Evolutionary conservation across 2,888 invertebrate species (phyloP).

Genomic region (Pomacea canaliculata): DNA sequence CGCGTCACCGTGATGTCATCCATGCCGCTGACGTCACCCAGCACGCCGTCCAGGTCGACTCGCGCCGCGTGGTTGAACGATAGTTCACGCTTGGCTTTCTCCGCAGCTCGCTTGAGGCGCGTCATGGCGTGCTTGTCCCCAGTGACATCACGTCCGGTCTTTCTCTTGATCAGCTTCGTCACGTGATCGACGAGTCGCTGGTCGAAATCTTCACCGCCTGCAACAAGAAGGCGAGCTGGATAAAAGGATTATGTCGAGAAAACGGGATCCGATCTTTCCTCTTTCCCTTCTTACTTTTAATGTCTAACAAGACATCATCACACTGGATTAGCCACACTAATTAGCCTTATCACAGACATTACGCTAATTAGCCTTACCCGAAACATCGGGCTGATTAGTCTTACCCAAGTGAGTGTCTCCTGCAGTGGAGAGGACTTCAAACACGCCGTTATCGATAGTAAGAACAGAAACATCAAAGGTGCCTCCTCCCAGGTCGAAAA

Average conservation of each 20-base stretch:
- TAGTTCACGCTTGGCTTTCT: slow-evolving; percentile 95
- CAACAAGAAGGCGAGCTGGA: background rate
- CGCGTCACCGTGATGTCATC: slow-evolving; percentile 98
- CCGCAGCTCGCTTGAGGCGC: slow-evolving; percentile 95
- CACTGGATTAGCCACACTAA: no score
- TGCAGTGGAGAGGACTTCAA: slow-evolving; percentile 87
- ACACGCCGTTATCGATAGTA: slow-evolving; percentile 98
- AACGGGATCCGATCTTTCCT: no score
- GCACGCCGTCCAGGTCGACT: slow-evolving; percentile 93
- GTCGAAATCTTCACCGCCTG: slow-evolving; percentile 97
- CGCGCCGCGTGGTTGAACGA: slow-evolving; percentile 95
- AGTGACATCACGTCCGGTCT: slow-evolving; percentile 96
- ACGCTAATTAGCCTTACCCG: no score
- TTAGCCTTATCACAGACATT: no score
- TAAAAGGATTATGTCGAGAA: background rate
- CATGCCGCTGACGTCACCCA: slow-evolving; percentile 90
- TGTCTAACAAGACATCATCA: background rate
- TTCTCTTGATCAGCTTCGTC: slow-evolving; percentile 97
- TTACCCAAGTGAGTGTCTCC: slow-evolving; percentile 93
- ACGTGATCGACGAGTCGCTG: slow-evolving; percentile 99
- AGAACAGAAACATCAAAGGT: slow-evolving; percentile 98
- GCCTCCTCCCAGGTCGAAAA: slow-evolving; percentile 99
- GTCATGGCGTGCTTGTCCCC: slow-evolving; percentile 93
- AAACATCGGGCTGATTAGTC: background rate
- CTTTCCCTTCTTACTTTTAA: background rate